phyloP scores from a whole-genome alignment of 2,888 invertebrate species.

The Apoda limacodes region DNA sequence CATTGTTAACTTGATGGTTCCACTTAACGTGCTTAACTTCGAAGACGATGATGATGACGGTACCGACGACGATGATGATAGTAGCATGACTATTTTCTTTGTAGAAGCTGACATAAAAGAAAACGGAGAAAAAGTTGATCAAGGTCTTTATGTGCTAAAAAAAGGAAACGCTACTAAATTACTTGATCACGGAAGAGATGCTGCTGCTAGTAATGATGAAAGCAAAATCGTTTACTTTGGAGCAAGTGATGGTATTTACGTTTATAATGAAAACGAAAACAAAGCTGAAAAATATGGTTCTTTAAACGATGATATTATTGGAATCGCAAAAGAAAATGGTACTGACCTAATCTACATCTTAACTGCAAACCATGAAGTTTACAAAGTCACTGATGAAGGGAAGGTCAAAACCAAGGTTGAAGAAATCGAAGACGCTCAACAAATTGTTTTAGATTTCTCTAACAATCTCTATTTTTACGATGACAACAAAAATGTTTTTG shows the following conservation, averaged over 20 bases:
- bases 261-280: slow-evolving; percentile 24
- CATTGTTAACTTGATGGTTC: slow-evolving; percentile 28
- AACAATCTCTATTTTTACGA: slow-evolving; percentile 15
- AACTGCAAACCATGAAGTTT: slow-evolving; percentile 13
- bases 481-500: slow-evolving; percentile 13
- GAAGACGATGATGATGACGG: slow-evolving; percentile 21
- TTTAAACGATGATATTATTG: slow-evolving; percentile 32
- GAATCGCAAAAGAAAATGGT: slow-evolving; percentile 31
- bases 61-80: slow-evolving; percentile 10
- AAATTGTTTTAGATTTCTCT: slow-evolving; percentile 15
- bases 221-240: slow-evolving; percentile 31
- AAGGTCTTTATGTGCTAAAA: slow-evolving; percentile 29
- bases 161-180: slow-evolving; percentile 25
- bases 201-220: slow-evolving; percentile 26
- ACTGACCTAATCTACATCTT: slow-evolving; percentile 17
- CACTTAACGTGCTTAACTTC: slow-evolving; percentile 29
- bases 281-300: slow-evolving; percentile 36
- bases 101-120: slow-evolving; percentile 26
- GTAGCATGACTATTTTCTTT: slow-evolving; percentile 24
- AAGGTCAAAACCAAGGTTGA: slow-evolving; percentile 7
- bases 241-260: slow-evolving; percentile 35
- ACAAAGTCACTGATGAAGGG: slow-evolving; percentile 13
- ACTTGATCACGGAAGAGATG: slow-evolving; percentile 30
- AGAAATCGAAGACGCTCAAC: slow-evolving; percentile 7
- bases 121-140: slow-evolving; percentile 21